Evolutionary conservation across 2,797 vertebrate species (phyloP).

Genomic region (Dromococcyx pavoninus): DNA sequence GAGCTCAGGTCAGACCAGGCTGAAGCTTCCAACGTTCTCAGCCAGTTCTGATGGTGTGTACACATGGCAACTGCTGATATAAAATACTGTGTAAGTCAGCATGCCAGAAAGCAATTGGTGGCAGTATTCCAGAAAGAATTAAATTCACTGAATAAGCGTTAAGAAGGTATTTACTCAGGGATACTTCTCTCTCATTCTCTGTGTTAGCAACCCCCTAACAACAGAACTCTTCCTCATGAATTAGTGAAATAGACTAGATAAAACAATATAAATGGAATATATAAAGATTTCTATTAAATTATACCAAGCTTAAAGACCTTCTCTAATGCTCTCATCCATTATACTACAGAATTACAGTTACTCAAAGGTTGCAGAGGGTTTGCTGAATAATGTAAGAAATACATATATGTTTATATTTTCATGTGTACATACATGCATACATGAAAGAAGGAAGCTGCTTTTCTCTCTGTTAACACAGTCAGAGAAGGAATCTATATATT

Average conservation of each 20-base stretch:
- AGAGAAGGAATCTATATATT: background rate
- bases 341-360: constrained; percentile 2
- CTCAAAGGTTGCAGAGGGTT: background rate
- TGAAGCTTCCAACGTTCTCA: constrained; percentile 46
- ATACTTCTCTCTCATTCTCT: constrained; percentile 36
- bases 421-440: background rate
- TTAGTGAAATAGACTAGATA: constrained; percentile 69
- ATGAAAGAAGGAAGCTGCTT: background rate
- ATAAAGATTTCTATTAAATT: constrained; percentile 70
- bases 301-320: constrained; percentile 58
- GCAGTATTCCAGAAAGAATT: constrained; percentile 71
- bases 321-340: constrained; percentile 28
- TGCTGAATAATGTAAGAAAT: background rate
- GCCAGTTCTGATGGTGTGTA: constrained; percentile 3
- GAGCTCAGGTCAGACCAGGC: background rate
- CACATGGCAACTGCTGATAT: constrained; percentile 34
- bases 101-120: constrained; percentile 64
- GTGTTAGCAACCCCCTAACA: constrained; percentile 60
- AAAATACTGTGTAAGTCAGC: constrained; percentile 51
- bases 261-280: constrained; percentile 69
- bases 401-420: background rate
- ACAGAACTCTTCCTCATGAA: constrained; percentile 56
- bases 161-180: constrained; percentile 71
- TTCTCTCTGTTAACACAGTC: background rate
- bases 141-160: constrained; percentile 67